Percentiles rank a stretch among this genome's conserved stretches.
Conservation (phyloP, 2,888 invertebrate genomes). For the Ectemnius lituratus region DNA sequence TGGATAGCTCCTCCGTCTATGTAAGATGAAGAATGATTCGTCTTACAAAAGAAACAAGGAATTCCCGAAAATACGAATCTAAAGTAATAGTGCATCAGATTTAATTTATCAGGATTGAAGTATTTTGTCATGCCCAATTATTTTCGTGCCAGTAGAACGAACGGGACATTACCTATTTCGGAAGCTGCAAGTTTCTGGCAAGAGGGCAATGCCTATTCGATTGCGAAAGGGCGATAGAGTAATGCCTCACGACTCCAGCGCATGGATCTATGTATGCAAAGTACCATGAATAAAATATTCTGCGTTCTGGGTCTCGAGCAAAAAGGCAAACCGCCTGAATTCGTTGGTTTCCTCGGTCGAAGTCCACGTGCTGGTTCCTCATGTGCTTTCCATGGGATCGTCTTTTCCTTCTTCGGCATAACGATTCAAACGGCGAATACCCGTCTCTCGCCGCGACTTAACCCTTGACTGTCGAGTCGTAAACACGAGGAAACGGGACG, state of each 20-base stretch:
- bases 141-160: too few species aligned
- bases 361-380: background rate
- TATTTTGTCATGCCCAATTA: too few species aligned
- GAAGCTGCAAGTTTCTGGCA: too few species aligned
- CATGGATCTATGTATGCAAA: conserved; percentile 17
- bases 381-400: background rate
- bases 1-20: background rate
- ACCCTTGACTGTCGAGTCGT: conserved; percentile 30
- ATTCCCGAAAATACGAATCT: background rate
- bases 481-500: conserved; percentile 24
- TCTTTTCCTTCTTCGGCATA: background rate
- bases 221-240: background rate
- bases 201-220: too few species aligned
- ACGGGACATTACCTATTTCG: too few species aligned
- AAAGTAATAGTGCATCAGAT: background rate
- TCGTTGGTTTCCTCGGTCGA: background rate
- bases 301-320: conserved; percentile 3
- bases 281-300: conserved; percentile 30
- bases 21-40: background rate
- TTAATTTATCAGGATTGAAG: too few species aligned
- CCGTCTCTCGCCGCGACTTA: conserved; percentile 22
- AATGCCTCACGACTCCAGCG: conserved; percentile 1
- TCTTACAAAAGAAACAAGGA: background rate
- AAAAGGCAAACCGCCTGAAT: conserved; percentile 5
- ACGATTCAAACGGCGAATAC: conserved; percentile 4